Evolutionary conservation across 92 coral and sea anemone genomes (phyloP), one percentile per base, ranked within the genome.

Genomic region (Plumapathes pennacea): DNA sequence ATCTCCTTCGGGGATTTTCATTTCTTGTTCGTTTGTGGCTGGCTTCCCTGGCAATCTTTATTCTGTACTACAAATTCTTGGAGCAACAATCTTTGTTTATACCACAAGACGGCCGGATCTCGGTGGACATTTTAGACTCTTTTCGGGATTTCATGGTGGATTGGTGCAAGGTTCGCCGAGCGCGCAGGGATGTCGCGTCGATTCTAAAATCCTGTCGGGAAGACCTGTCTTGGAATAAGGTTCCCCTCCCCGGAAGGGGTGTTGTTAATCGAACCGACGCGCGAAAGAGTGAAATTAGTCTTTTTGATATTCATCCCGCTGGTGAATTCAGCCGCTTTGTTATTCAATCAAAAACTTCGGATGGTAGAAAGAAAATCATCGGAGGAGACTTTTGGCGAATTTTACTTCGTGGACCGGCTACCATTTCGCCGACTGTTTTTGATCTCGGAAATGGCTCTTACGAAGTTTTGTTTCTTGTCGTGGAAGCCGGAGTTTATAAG

Each of bases 331-430:
- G 99, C 62, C 90, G 96, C 30, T 94, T 94, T 64, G 42, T 54
- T n/a, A 88, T 94, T 42, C 83, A 65, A 46, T 44, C 99, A 4
- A 83, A 68, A 54, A 84, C 94, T 15, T 13, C 14, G 0, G 82
- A 84, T 30, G 90, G 94, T 3, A 51, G 42, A 37, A 42, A 65
- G 54, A 94, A 94, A 67, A 57, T 57, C 17, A 50, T 83, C 21
- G 99, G 99, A 24, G 96, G 96, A 17, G 99, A 94, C 64, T 88
- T 85, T 38, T 94, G 99, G 99, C 70, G 99, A 46, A 67, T 84
- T 34, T 17, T 68, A 19, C 58, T 94, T 12, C 87, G 84, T 18
- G 96, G 99, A 12, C 80, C 86, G 19, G 78, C 96, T 15, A 79
- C 74, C 17, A 72, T 88, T 30, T 69, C 78, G 26, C 96, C 99